A percentile compares a stretch with the other conserved stretches of the same genome.
phyloP scores from a whole-genome alignment of 2,888 invertebrate species.

The Protonemura montana region DNA sequence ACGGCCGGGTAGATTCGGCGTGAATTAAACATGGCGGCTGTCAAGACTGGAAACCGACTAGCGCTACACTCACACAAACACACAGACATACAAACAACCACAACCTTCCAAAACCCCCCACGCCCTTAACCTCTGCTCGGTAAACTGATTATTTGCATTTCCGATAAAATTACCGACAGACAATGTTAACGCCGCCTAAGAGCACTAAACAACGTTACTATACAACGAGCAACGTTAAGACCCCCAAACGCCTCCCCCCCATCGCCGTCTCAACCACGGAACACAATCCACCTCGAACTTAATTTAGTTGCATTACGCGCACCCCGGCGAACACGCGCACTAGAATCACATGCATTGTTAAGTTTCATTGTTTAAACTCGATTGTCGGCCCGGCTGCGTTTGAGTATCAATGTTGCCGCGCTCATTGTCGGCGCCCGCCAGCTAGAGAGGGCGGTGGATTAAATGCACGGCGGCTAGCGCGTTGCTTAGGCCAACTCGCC shows the following conservation, averaged over 20 bases:
- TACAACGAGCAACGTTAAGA: not conserved
- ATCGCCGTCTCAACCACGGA: not conserved
- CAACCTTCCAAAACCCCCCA: not conserved
- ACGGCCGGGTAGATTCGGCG: not conserved
- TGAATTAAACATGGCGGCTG: not conserved
- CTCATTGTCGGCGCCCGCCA: not conserved
- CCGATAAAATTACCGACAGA: not conserved
- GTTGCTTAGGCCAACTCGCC: too few species aligned
- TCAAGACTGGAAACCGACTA: not conserved
- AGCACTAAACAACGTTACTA: not conserved
- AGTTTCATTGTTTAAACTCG: not conserved
- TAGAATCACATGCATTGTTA: not conserved
- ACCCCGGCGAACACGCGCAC: not conserved
- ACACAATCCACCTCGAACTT: not conserved
- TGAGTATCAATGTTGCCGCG: not conserved
- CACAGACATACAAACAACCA: not conserved
- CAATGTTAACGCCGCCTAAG: not conserved
- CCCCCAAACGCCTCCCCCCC: not conserved
- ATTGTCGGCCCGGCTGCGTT: not conserved
- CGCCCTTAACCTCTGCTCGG: not conserved
- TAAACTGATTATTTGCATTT: not conserved
- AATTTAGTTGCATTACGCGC: not conserved
- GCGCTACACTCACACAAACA: not conserved
- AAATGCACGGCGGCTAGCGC: not conserved
- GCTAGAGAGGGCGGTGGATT: not conserved